phyloP scores from a whole-genome alignment of 2,797 vertebrate genomes.

The Atherinosoma microstoma region DNA sequence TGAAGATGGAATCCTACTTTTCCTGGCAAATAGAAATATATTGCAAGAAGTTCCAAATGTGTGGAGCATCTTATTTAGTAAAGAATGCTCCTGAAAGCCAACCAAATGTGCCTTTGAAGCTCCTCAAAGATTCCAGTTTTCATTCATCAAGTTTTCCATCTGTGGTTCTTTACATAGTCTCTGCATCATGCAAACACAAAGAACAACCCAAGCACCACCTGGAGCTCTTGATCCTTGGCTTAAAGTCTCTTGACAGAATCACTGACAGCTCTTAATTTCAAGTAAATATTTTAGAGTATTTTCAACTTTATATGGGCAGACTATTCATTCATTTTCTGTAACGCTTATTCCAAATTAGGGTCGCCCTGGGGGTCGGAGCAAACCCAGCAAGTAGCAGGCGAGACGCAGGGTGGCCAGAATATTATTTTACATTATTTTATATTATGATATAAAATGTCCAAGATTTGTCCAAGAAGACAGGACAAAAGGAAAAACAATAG shows the following conservation, averaged over 20 bases:
- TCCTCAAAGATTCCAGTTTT: constrained; percentile 36
- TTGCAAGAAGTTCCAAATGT: constrained; percentile 43
- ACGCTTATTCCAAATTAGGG: too few species aligned
- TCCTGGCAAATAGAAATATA: constrained; percentile 43
- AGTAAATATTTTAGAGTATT: neutral
- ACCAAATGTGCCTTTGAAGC: constrained; percentile 46
- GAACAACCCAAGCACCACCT: constrained; percentile 9
- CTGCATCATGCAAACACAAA: constrained; percentile 18
- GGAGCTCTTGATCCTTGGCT: neutral
- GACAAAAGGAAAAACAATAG: too few species aligned
- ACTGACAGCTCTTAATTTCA: too few species aligned
- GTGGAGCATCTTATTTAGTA: constrained; percentile 54
- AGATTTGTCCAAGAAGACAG: too few species aligned
- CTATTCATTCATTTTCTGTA: too few species aligned
- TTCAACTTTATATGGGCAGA: neutral
- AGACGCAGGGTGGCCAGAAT: too few species aligned
- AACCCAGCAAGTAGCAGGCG: too few species aligned
- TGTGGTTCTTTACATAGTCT: constrained; percentile 21
- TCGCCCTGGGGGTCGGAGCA: too few species aligned
- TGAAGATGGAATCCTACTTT: constrained; percentile 39
- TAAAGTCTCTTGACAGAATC: too few species aligned
- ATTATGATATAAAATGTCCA: too few species aligned
- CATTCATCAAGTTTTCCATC: constrained; percentile 49
- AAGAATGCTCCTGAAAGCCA: constrained; percentile 42
- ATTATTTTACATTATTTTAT: too few species aligned